These are phyloP conservation scores for Penaeus indicus DNA, from an alignment of 1,140 invertebrate genomes.

Conservation along the genomic window DNA sequence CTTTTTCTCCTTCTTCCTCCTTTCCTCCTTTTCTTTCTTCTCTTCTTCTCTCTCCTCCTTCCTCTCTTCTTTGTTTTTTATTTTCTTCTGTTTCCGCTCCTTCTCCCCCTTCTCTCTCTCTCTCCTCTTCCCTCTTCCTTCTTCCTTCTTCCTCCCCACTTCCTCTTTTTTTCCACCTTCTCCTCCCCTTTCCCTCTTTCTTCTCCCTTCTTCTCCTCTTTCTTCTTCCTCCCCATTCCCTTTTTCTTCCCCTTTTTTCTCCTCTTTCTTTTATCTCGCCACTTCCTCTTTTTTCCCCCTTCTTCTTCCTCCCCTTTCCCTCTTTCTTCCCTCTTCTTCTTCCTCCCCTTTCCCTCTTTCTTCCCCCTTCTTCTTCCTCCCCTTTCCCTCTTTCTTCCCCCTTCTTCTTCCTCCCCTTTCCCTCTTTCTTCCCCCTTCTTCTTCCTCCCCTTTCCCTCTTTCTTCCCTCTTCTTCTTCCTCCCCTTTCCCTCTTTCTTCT, in stretches of 20 bases:
- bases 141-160: background rate
- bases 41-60: background rate
- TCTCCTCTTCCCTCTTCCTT: too few species aligned
- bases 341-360: background rate
- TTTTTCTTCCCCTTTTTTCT: background rate
- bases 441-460: background rate
- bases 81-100: too few species aligned
- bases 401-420: background rate
- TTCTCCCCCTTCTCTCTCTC: background rate
- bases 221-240: background rate
- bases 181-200: background rate
- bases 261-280: background rate
- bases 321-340: background rate
- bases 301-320: background rate
- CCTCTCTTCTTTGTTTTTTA: background rate
- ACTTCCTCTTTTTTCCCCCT: background rate
- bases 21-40: background rate
- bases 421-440: slow-evolving; percentile 9
- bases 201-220: background rate
- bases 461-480: background rate
- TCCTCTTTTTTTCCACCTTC: background rate
- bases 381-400: background rate
- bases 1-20: too few species aligned
- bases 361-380: background rate
- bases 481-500: background rate